Evolutionary conservation across 1,140 invertebrate species (phyloP), one percentile per base, ranked within the genome.

Genomic region (Conus ventricosus): DNA sequence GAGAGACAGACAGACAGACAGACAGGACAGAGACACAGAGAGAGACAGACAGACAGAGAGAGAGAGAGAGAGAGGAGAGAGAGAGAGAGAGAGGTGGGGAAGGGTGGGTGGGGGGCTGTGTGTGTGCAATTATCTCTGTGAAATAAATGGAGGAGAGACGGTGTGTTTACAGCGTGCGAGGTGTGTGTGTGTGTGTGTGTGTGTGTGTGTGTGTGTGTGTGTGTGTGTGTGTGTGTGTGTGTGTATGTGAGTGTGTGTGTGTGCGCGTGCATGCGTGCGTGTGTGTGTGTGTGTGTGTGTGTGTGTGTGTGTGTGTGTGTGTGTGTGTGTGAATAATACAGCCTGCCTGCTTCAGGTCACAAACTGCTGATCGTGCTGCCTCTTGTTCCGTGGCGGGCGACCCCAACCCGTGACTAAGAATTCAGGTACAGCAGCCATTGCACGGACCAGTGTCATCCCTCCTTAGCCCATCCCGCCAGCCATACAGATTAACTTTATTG

Each of bases 191-290:
- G 27, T 53, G 27, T 53, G 27, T 81, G 27, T 57, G 53, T 84
- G 53, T 84, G 83, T 84, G 83, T 60, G 55, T 60, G 55, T 11
- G 83, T 10, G 83, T 60, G 83, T 53, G 27, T 6, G 27, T 53
- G 27, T 53, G 13, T 81, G 27, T 53, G 27, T 53, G 27, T 81
- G 13, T 53, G 1, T 81, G 27, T 25, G 53, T 84, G 53, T 84
- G 83, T 84, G 83, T 84, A 2, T 84, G 55, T n/a, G 83, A 2
- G 83, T 84, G 83, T 20, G 83, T 67, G 55, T 60, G 83, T 67
- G 55, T 57, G 55, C 15, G 83, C 15, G 83, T n/a, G 83, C 15
- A 25, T 39, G 84, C 39, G 84, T 39, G 67, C 53, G 84, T 39
- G 84, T 63, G 57, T 39, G 57, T 85, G 84, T 39, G 57, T 63